Conservation (phyloP, 1,140 invertebrate species). For the Sarcophaga peregrina region DNA sequence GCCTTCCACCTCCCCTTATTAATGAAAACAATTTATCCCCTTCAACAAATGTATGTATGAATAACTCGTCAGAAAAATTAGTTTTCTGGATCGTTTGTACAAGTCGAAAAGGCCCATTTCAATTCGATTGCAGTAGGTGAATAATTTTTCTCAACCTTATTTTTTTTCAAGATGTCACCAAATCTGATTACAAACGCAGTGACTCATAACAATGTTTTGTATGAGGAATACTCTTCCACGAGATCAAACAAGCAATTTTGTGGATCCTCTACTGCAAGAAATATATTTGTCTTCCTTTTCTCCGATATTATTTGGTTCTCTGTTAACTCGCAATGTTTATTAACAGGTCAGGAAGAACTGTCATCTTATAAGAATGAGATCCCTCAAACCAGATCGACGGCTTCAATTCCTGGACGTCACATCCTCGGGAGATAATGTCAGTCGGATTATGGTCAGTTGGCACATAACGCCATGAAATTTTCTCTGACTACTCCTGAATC, state of each 20-base stretch:
- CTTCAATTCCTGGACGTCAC: no score
- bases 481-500: constrained; percentile 53
- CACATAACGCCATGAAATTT: constrained; percentile 46
- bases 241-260: no score
- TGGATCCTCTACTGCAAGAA: no score
- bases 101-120: neutral
- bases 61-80: constrained; percentile 23
- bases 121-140: neutral
- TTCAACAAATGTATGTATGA: neutral
- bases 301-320: neutral
- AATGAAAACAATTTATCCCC: neutral
- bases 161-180: neutral
- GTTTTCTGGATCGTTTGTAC: constrained; percentile 20
- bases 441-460: no score
- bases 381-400: no score
- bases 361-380: neutral
- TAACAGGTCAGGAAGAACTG: neutral
- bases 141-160: no score
- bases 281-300: neutral
- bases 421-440: no score
- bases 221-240: neutral
- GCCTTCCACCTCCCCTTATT: constrained; percentile 24
- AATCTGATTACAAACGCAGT: neutral
- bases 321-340: neutral
- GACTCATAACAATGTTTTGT: neutral